phyloP scores from a whole-genome alignment of 2,113 vertebrate genomes.

The Sminthopsis crassicaudata region DNA sequence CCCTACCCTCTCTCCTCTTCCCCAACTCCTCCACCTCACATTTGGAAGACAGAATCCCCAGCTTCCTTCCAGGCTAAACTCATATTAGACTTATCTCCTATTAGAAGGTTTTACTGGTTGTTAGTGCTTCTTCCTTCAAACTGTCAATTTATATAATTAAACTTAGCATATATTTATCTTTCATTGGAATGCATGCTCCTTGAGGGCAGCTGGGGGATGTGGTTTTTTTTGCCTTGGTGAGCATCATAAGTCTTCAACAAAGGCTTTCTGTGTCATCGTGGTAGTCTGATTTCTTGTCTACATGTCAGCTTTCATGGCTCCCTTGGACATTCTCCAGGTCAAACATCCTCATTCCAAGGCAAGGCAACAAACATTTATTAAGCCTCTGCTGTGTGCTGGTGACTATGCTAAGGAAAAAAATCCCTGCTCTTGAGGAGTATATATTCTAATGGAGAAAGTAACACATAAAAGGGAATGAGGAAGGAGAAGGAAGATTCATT shows the following conservation, averaged over 20 bases:
- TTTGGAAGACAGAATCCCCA: not conserved
- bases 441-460: not conserved
- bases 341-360: not conserved
- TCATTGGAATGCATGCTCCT: not conserved
- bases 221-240: not conserved
- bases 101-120: not conserved
- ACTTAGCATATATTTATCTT: not conserved
- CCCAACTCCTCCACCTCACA: not conserved
- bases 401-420: not conserved
- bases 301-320: not conserved
- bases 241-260: no score
- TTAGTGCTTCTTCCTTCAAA: not conserved
- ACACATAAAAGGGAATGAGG: not conserved
- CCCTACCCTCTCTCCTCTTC: not conserved
- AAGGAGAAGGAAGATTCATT: not conserved
- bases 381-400: conserved; percentile 32
- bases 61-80: not conserved
- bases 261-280: not conserved
- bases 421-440: not conserved
- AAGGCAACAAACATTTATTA: conserved; percentile 18
- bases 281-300: not conserved
- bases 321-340: not conserved
- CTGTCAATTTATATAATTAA: not conserved
- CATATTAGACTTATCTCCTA: no score
- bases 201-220: not conserved